Evolutionary conservation across 1,140 invertebrate species (phyloP).

Genomic region (Ceratina calcarata): DNA sequence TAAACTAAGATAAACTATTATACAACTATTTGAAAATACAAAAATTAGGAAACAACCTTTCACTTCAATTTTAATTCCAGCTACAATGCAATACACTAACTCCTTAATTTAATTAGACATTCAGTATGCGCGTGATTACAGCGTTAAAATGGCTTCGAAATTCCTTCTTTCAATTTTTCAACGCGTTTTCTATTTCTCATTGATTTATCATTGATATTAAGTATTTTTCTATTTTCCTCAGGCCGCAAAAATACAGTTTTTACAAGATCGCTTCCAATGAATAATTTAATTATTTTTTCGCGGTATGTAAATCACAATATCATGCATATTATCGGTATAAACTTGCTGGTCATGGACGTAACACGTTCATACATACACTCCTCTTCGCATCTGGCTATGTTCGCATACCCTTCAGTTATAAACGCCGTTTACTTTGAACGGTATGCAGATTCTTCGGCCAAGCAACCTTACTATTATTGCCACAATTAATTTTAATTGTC

Average conservation of each 20-base stretch:
- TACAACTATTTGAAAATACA: too few species aligned
- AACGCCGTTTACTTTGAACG: conserved; percentile 17
- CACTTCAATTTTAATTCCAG: background rate
- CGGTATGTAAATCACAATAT: background rate
- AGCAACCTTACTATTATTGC: conserved; percentile 35
- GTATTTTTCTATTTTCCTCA: too few species aligned
- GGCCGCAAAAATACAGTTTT: too few species aligned
- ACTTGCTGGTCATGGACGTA: background rate
- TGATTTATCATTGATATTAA: background rate
- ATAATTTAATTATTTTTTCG: background rate
- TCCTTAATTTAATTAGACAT: background rate
- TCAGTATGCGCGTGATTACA: too few species aligned
- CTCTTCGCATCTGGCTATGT: background rate
- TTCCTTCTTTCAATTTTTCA: background rate
- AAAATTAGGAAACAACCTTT: background rate
- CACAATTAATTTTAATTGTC: conserved; percentile 42
- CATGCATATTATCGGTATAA: background rate
- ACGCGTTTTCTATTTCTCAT: background rate
- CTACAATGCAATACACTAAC: background rate
- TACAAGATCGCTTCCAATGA: background rate
- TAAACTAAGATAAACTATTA: background rate
- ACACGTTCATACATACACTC: background rate
- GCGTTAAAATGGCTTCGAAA: background rate
- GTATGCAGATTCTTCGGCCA: conserved; percentile 22
- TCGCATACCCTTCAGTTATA: background rate